Evolutionary conservation across 2,797 vertebrate genomes (phyloP).

Genomic region (Gobionotothen gibberifrons): DNA sequence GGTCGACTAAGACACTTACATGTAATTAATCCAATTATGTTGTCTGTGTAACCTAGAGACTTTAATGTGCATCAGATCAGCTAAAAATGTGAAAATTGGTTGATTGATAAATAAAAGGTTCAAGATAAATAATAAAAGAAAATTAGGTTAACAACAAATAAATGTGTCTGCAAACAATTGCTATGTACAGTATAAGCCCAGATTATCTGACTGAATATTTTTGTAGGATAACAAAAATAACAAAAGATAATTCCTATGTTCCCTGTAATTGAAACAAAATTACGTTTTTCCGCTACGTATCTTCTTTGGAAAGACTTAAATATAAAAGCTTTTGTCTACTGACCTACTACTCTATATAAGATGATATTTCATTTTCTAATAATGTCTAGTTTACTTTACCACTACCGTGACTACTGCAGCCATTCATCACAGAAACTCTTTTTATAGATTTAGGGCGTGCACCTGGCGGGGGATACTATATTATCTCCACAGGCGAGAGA

Average conservation of each 20-base stretch:
- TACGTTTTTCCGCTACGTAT: neutral
- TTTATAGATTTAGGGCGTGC: constrained; percentile 60
- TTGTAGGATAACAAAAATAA: neutral
- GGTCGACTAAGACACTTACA: neutral
- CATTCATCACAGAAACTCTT: constrained; percentile 63
- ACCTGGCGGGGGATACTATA: constrained; percentile 59
- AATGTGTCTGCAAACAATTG: neutral
- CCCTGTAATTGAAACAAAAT: neutral
- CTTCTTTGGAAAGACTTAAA: neutral
- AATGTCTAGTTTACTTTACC: constrained; percentile 53
- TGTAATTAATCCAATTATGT: neutral
- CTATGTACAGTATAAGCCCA: neutral
- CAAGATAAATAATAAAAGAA: neutral
- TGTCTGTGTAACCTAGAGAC: neutral
- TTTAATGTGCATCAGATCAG: neutral
- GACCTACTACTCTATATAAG: constrained; percentile 34
- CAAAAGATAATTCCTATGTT: neutral
- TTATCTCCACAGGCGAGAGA: constrained; percentile 47
- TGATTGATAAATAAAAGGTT: neutral
- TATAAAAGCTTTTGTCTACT: constrained; percentile 2
- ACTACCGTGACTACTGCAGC: constrained; percentile 27
- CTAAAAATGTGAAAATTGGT: neutral
- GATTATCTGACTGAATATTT: neutral
- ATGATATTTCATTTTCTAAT: constrained; percentile 46
- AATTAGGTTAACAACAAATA: neutral